Base-by-base conservation (phyloP, 2,113 vertebrate genomes). In the Actenoides lindsayi region DNA sequence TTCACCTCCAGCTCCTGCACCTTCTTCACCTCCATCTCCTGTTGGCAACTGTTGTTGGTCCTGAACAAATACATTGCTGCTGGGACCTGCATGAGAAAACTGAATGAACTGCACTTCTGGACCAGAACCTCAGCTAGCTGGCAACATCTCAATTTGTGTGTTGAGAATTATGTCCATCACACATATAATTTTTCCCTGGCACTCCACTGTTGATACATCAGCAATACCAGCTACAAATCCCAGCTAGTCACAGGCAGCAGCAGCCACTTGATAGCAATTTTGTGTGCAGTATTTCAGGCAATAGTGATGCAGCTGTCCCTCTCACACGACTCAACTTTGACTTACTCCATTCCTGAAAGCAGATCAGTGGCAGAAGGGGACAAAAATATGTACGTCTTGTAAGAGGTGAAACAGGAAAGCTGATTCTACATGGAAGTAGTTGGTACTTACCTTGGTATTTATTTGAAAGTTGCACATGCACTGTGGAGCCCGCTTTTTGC, bases 151-250 rank as follows among this genome's bases (percentile, higher is more conserved):
- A 20, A 0, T 20, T 48, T 56, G 16, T 33, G 35, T 37, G 30
- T 28, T n/a, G 27, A 83, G 25, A 53, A 73, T 39, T 41, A 27
- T 3, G 9, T 25, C 51, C 56, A 69, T 21, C 60, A 71, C 24
- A 31, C 1, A 1, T 7, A 11, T 6, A 19, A 39, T 57, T 57
- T 76, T 64, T 28, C n/a, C 54, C 18, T 1, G 0, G 57, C 21
- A 63, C 11, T 54, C 60, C n/a, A 50, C n/a, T 79, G 42, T 41
- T 64, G 63, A 65, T 59, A 42, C 35, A 65, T 50, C 16, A 65
- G 86, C 59, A 86, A 3, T 24, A 53, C 64, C 23, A 71, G 17
- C 41, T 76, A 68, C 19, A 86, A 77, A 74, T n/a, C 21, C 59
- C 37, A 90, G n/a, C 46, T 25, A 86, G 79, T n/a, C 89, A 69